Percentiles rank a stretch among this genome's conserved stretches.
Evolutionary conservation across 1,140 invertebrate genomes (phyloP).

Genomic region (Capitella teleta): DNA sequence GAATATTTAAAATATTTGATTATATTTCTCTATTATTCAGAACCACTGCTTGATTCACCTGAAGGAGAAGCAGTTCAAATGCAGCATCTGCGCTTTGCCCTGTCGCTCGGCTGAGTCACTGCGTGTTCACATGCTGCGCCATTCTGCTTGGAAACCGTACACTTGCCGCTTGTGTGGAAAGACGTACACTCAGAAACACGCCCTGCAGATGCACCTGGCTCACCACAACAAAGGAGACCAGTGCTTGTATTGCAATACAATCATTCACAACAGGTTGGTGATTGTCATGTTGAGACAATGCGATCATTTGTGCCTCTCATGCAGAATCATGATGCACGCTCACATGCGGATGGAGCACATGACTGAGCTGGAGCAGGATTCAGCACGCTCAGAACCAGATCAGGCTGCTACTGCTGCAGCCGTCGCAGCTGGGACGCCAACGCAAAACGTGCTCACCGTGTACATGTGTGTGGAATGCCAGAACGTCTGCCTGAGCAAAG

Average conservation of each 20-base stretch:
- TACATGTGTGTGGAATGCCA: constrained; percentile 3
- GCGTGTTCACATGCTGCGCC: constrained; percentile 9
- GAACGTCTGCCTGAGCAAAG: constrained; percentile 9
- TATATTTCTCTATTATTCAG: background rate
- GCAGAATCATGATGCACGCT: background rate
- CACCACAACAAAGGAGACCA: constrained; percentile 2
- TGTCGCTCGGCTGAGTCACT: constrained; percentile 7
- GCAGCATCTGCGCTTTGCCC: constrained; percentile 4
- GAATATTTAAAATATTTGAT: too few species aligned
- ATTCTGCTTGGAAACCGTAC: constrained; percentile 10
- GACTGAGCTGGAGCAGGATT: background rate
- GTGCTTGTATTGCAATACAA: background rate
- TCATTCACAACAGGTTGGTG: background rate
- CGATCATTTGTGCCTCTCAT: background rate
- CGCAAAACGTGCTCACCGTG: background rate
- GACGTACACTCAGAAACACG: constrained; percentile 12
- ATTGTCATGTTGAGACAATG: background rate
- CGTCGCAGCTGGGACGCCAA: background rate
- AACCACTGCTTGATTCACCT: constrained; percentile 9
- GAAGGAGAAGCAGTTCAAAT: constrained; percentile 3
- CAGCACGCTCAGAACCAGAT: background rate
- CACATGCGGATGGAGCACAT: background rate
- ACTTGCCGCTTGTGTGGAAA: constrained; percentile 9
- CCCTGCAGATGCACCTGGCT: constrained; percentile 8
- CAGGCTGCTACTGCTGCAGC: background rate